A percentile compares a stretch with the other conserved stretches of the same genome.
Conservation (phyloP, 2,888 invertebrate species). For the Blomia tropicalis region DNA sequence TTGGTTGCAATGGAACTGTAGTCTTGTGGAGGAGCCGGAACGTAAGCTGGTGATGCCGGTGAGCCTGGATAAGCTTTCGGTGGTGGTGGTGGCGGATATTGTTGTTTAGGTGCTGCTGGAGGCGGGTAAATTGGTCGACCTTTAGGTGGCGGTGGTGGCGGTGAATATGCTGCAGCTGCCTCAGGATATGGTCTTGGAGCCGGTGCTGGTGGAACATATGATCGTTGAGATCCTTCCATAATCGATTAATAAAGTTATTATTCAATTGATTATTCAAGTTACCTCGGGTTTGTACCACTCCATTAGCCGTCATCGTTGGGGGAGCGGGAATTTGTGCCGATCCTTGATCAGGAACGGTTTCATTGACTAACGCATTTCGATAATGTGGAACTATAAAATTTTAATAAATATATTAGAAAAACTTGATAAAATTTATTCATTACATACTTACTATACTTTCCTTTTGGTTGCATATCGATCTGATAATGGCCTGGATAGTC, state of each 20-base stretch:
- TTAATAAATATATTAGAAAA: background rate
- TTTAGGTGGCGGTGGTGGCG: background rate
- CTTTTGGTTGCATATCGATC: conserved; percentile 8
- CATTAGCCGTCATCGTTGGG: too few species aligned
- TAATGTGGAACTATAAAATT: background rate
- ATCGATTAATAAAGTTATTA: too few species aligned
- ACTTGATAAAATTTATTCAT: background rate
- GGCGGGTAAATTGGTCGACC: background rate
- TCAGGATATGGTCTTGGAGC: background rate
- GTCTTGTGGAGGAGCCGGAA: background rate
- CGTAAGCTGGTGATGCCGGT: background rate
- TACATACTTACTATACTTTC: conserved; percentile 10
- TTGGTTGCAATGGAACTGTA: background rate
- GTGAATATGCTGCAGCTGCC: background rate
- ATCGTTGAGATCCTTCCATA: too few species aligned
- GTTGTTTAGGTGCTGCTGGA: background rate
- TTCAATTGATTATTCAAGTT: too few species aligned
- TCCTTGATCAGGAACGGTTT: too few species aligned
- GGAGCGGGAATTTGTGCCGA: background rate
- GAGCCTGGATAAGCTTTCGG: background rate
- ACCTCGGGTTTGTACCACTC: too few species aligned
- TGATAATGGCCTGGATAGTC: conserved; percentile 12
- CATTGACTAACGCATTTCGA: background rate
- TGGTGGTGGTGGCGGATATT: background rate
- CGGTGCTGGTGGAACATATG: background rate